These are phyloP conservation scores for Subacronicta megacephala DNA, from an alignment of 2,888 invertebrate species.

Conservation along the genomic window DNA sequence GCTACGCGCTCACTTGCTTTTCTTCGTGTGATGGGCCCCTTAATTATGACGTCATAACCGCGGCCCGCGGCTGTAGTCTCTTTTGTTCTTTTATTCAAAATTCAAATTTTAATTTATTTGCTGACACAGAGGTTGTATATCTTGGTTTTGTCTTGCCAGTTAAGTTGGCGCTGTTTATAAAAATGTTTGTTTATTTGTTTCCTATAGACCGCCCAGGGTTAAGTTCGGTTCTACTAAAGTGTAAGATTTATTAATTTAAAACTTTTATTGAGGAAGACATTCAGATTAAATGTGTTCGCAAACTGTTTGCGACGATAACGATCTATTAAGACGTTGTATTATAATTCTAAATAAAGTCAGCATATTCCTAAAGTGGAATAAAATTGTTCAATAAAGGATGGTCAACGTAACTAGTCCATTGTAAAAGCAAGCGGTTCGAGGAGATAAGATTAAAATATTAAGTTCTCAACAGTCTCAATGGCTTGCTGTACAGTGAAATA, in stretches of 20 bases:
- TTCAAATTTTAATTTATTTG: conserved; percentile 74
- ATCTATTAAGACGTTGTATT: neutral
- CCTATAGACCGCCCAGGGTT: conserved; percentile 58
- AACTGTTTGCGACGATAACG: neutral
- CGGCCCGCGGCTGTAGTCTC: conserved; percentile 59
- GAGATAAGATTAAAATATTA: conserved; percentile 71
- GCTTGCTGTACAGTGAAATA: conserved; percentile 68
- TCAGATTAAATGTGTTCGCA: conserved; percentile 1
- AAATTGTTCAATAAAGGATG: conserved; percentile 43
- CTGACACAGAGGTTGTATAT: conserved; percentile 74
- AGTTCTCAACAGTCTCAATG: conserved; percentile 68
- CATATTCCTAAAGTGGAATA: conserved; percentile 22
- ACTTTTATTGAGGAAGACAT: conserved; percentile 15
- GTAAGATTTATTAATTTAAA: conserved; percentile 25
- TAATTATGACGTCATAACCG: conserved; percentile 85
- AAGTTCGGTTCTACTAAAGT: conserved; percentile 36
- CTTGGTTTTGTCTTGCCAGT: conserved; percentile 69
- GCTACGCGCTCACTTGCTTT: conserved; percentile 59
- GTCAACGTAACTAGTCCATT: conserved; percentile 51
- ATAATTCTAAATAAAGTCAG: conserved; percentile 11
- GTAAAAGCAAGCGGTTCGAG: conserved; percentile 42
- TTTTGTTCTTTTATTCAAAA: conserved; percentile 73
- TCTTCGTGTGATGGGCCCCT: conserved; percentile 72
- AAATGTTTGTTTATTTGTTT: conserved; percentile 53
- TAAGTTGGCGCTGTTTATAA: conserved; percentile 58